Conservation (phyloP, 2,797 vertebrate species). For the Thripadectes ignobilis region DNA sequence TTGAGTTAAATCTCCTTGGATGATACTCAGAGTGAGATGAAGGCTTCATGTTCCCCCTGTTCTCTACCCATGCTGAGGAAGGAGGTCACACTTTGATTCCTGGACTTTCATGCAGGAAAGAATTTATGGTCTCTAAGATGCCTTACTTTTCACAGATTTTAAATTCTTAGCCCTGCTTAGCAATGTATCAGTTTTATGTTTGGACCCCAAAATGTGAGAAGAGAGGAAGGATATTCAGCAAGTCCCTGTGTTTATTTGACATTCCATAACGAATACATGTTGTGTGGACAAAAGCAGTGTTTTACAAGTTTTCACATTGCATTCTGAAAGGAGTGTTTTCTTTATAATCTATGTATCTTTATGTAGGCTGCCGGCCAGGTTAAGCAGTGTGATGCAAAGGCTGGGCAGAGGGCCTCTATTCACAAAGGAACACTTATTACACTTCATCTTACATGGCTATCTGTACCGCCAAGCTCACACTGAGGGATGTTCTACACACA, state of each 20-base stretch:
- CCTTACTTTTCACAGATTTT: constrained; percentile 1
- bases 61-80: background rate
- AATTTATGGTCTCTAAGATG: constrained; percentile 6
- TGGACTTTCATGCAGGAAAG: background rate
- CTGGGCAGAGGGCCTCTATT: constrained; percentile 50
- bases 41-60: background rate
- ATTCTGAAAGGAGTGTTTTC: constrained; percentile 69
- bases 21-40: background rate
- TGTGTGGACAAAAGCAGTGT: constrained; percentile 58
- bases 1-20: constrained; percentile 24
- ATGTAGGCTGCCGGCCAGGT: constrained; percentile 67
- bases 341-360: constrained; percentile 71
- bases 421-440: constrained; percentile 67
- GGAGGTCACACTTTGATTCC: background rate
- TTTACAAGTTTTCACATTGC: constrained; percentile 55
- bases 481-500: constrained; percentile 28
- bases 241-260: constrained; percentile 58
- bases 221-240: constrained; percentile 28
- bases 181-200: constrained; percentile 24
- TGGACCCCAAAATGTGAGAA: constrained; percentile 18
- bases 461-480: background rate
- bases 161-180: background rate
- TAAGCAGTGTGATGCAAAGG: constrained; percentile 69
- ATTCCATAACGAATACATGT: constrained; percentile 54
- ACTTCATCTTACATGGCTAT: constrained; percentile 40